A percentile compares a stretch with the other conserved stretches of the same genome.
These are phyloP conservation scores for Spilogale gracilis DNA, from an alignment of 2,113 vertebrate genomes.

Conservation along the genomic window DNA sequence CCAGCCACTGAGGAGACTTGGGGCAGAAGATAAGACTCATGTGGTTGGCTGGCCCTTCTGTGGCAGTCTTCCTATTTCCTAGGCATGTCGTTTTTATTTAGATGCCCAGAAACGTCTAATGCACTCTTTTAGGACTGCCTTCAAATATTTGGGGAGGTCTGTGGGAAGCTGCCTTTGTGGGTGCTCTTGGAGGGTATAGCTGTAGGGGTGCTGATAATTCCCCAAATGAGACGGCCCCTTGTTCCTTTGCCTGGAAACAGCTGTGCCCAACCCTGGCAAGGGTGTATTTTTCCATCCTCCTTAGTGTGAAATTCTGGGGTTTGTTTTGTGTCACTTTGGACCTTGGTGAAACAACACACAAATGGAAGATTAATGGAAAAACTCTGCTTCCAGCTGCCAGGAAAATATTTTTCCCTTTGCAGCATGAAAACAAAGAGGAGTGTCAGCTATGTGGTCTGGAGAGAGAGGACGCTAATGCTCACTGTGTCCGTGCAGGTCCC, in stretches of 20 bases:
- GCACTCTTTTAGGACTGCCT: neutral
- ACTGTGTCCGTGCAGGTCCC: neutral
- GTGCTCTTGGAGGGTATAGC: neutral
- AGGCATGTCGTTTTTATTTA: conserved; percentile 58
- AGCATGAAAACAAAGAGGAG: conserved; percentile 83
- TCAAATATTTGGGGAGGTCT: neutral
- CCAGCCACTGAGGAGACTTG: conserved; percentile 39
- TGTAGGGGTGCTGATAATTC: neutral
- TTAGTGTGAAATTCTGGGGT: conserved; percentile 82
- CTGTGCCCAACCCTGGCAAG: neutral
- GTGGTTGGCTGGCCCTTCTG: neutral
- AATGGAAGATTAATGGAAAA: conserved; percentile 85
- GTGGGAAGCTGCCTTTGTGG: neutral
- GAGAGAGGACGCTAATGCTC: conserved; percentile 50
- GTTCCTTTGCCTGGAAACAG: neutral
- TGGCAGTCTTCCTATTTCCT: conserved; percentile 26
- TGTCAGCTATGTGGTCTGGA: conserved; percentile 71
- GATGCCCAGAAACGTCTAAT: neutral
- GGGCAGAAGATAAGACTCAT: neutral
- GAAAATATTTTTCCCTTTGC: conserved; percentile 84
- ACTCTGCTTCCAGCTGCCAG: conserved; percentile 79
- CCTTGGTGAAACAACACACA: conserved; percentile 80
- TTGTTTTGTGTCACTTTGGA: conserved; percentile 81
- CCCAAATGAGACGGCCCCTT: neutral
- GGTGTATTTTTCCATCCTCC: conserved; percentile 77